Percentiles rank a stretch among this genome's conserved stretches.
Evolutionary conservation across 2,888 invertebrate species (phyloP).

Genomic region (Rhingia rostrata): DNA sequence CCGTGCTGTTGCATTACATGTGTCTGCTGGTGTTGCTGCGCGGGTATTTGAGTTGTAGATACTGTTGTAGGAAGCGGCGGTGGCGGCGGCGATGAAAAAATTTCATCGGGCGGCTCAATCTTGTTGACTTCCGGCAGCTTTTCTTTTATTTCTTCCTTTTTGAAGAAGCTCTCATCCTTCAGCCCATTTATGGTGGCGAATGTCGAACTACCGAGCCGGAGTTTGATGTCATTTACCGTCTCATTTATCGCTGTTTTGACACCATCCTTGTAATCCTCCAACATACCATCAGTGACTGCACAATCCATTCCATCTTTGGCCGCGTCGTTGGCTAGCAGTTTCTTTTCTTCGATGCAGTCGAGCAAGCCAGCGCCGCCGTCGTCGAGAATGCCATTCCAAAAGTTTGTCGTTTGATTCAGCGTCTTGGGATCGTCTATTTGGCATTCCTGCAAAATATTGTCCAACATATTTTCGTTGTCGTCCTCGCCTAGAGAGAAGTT

Average conservation of each 20-base stretch:
- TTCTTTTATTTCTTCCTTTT: conserved; percentile 75
- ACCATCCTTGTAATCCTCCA: conserved; percentile 72
- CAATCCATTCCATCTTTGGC: conserved; percentile 75
- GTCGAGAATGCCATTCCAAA: conserved; percentile 83
- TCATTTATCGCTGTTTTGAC: conserved; percentile 41
- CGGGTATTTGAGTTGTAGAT: conserved; percentile 53
- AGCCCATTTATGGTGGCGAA: conserved; percentile 61
- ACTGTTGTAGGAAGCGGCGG: conserved; percentile 43
- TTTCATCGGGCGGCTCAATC: conserved; percentile 77
- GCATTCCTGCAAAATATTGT: conserved; percentile 82
- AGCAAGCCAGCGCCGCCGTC: conserved; percentile 79
- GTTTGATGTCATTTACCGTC: conserved; percentile 49
- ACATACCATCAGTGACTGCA: conserved; percentile 78
- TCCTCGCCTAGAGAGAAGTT: conserved; percentile 81
- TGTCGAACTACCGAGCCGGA: conserved; percentile 65
- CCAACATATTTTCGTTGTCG: conserved; percentile 82
- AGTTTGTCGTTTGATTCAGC: conserved; percentile 82
- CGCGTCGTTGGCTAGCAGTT: conserved; percentile 74
- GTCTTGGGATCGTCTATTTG: conserved; percentile 82
- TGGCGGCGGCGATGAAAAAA: conserved; percentile 72
- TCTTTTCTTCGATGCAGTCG: conserved; percentile 80
- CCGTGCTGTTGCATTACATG: conserved; percentile 62
- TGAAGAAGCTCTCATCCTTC: conserved; percentile 79
- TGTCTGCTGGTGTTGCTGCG: conserved; percentile 56
- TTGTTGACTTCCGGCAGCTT: conserved; percentile 75